Base-by-base conservation (phyloP, 2,113 vertebrate species). In the Uria aalge region DNA sequence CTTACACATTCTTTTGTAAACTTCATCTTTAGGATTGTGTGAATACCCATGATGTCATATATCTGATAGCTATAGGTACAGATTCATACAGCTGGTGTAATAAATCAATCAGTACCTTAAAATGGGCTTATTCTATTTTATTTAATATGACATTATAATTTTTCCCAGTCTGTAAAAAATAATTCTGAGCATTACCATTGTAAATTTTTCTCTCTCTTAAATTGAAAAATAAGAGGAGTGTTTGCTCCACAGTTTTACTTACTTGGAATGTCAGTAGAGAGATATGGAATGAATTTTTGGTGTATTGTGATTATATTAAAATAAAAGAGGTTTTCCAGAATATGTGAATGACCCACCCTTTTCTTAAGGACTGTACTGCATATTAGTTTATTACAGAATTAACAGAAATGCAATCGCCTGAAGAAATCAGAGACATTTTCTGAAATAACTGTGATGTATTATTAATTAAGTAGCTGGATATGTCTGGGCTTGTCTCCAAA, bases 401-500 rank as follows among this genome's bases (percentile, higher is more conserved):
- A 85, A 79, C 55, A 85, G 50, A 84, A 94, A 75, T 55, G 30
- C 14, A 85, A 8, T 62, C 0, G 38, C 79, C 69, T 94, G 45
- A 92, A 96, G 92, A 94, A 84, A 91, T 81, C 43, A 36, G 66
- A 86, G 76, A 43, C 4, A 5, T 92, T 95, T 95, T 93, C 80
- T 88, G 93, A 90, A 96, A 55, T 87, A 95, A 87, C 60, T 93
- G 24, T 95, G 68, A 76, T 88, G 36, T 82, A 90, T 94, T 95
- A 92, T 90, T 94, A 84, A 96, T 93, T 80, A 92, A 87, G 79
- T 80, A 80, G 22, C 47, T 82, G 60, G 26, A 48, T 89, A 55
- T 92, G 64, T 24, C 69, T 69, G 45, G 62, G 50, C 85, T 94
- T 89, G 20, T 74, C 62, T 96, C 77, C 83, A 92, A 64, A 90